phyloP scores from a whole-genome alignment of 2,113 vertebrate species.

The Muntiacus muntjak region DNA sequence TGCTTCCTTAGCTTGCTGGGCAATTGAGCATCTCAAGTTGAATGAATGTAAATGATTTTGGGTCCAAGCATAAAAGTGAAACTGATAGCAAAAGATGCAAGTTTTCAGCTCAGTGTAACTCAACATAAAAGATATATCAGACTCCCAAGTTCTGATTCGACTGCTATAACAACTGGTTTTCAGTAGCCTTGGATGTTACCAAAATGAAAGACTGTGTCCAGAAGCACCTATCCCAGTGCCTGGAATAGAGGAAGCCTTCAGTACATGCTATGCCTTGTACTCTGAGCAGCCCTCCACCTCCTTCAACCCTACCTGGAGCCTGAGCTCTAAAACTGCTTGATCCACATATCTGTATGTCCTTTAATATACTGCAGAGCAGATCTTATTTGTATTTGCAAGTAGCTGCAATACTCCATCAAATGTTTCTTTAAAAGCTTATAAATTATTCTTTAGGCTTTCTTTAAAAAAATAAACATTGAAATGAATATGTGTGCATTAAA shows the following conservation, averaged over 20 bases:
- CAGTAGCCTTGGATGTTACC: background rate
- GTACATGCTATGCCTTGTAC: background rate
- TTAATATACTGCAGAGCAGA: background rate
- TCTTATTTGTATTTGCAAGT: slow-evolving; percentile 36
- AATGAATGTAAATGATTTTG: background rate
- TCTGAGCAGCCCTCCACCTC: background rate
- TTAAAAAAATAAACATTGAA: slow-evolving; percentile 69
- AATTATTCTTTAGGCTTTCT: slow-evolving; percentile 77
- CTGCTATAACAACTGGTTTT: background rate
- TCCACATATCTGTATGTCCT: background rate
- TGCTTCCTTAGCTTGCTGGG: background rate
- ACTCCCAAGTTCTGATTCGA: background rate
- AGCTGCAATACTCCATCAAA: slow-evolving; percentile 6
- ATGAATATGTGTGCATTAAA: slow-evolving; percentile 73
- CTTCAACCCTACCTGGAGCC: background rate
- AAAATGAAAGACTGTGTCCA: background rate
- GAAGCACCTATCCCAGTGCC: background rate
- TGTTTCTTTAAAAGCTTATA: slow-evolving; percentile 67
- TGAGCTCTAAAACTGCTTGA: background rate
- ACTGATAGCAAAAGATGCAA: background rate
- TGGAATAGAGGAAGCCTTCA: background rate
- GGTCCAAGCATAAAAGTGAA: background rate
- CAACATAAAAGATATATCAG: background rate
- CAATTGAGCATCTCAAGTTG: background rate
- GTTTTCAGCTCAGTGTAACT: background rate